These are phyloP conservation scores for Capreolus pygargus DNA, from an alignment of 2,113 vertebrate species.

Conservation along the genomic window DNA sequence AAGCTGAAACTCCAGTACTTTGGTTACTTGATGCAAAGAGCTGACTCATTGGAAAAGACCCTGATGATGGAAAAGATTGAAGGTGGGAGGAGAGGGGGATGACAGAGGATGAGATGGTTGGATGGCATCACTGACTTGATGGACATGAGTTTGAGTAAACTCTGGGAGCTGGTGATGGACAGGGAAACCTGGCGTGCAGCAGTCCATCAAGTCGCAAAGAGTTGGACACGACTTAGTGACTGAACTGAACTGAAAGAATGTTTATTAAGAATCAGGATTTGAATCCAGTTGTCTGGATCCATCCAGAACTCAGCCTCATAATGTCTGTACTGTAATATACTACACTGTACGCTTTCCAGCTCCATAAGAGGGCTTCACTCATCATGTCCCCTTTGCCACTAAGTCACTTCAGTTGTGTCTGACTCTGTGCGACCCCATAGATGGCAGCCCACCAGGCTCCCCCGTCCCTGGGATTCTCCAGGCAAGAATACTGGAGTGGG, in stretches of 20 bases:
- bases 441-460: too few relatives aligned
- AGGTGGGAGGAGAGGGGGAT: neutral
- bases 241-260: neutral
- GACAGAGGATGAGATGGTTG: neutral
- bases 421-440: too few relatives aligned
- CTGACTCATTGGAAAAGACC: neutral
- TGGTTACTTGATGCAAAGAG: neutral
- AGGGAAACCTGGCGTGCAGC: neutral
- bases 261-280: neutral
- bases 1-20: neutral
- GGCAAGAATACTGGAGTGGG: too few relatives aligned
- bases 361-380: neutral
- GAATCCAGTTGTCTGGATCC: neutral
- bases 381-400: neutral
- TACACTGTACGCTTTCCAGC: neutral
- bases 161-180: neutral
- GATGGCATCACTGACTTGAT: neutral
- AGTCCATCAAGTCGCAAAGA: neutral
- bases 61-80: neutral
- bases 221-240: neutral
- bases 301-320: neutral
- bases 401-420: too few relatives aligned
- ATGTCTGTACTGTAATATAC: neutral
- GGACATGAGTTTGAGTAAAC: neutral
- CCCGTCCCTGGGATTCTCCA: too few relatives aligned